phyloP scores from a whole-genome alignment of 2,113 vertebrate species.

The Plectropomus leopardus region DNA sequence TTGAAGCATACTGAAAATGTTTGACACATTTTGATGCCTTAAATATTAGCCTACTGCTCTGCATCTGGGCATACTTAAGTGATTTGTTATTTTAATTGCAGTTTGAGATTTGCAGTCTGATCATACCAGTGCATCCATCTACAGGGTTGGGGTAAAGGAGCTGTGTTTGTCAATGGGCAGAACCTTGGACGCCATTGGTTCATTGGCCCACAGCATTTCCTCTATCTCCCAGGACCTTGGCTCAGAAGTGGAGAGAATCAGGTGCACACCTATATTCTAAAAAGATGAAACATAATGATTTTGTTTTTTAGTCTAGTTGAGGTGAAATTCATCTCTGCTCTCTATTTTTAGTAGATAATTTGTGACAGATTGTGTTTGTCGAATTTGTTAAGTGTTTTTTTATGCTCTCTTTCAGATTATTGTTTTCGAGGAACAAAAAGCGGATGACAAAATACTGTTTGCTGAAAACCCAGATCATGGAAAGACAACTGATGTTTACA shows the following conservation, averaged over 20 bases:
- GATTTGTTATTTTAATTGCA: background rate
- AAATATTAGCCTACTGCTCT: background rate
- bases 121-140: constrained; percentile 8
- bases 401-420: constrained; percentile 84
- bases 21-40: background rate
- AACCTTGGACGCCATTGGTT: constrained; percentile 95
- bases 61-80: too few species aligned
- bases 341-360: background rate
- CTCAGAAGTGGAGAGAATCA: constrained; percentile 89
- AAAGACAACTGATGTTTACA: constrained; percentile 82
- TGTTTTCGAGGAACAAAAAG: constrained; percentile 90
- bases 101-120: constrained; percentile 18
- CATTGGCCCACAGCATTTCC: constrained; percentile 91
- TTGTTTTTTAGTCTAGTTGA: too few species aligned
- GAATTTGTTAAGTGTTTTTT: background rate
- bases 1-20: background rate
- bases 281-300: background rate
- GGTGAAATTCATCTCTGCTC: background rate
- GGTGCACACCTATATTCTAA: constrained; percentile 79
- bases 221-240: constrained; percentile 93
- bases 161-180: constrained; percentile 90
- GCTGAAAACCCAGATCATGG: constrained; percentile 86
- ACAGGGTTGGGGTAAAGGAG: constrained; percentile 94
- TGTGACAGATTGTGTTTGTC: background rate
- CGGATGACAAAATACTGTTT: constrained; percentile 84